phyloP scores from a whole-genome alignment of 2,888 invertebrate species.

The Hyalella azteca region DNA sequence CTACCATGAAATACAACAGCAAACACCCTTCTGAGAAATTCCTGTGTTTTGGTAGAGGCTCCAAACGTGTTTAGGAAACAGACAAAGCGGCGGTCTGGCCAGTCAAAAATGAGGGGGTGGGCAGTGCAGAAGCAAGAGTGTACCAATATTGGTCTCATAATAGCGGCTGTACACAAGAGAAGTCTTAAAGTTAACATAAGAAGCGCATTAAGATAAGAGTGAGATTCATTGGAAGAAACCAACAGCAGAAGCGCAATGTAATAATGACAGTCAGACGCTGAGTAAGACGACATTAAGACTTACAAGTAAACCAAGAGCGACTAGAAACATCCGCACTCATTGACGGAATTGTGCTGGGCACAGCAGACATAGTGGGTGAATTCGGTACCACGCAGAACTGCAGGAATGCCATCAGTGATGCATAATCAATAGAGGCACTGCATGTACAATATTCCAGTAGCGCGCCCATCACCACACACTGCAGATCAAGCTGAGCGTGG shows the following conservation, averaged over 20 bases:
- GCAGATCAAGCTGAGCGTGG: too few species aligned
- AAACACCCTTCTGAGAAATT: neutral
- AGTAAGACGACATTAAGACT: too few species aligned
- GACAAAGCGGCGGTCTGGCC: neutral
- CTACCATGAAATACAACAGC: too few species aligned
- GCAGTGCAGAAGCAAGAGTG: neutral
- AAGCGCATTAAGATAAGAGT: slow-evolving; percentile 28
- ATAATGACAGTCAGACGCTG: slow-evolving; percentile 5
- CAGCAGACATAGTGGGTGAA: too few species aligned
- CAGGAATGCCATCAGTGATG: neutral
- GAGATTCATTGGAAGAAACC: slow-evolving; percentile 25
- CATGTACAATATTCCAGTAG: too few species aligned
- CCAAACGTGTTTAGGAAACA: neutral
- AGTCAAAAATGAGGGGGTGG: neutral
- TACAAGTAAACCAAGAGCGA: slow-evolving; percentile 7
- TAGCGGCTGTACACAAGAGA: neutral
- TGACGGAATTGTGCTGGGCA: neutral
- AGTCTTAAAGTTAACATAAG: slow-evolving; percentile 22
- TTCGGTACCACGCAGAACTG: too few species aligned
- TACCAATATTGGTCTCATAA: neutral
- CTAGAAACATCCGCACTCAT: neutral
- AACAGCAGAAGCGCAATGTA: slow-evolving; percentile 24
- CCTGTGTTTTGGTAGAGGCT: neutral
- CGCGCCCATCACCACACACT: too few species aligned
- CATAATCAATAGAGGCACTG: too few species aligned